phyloP scores from a whole-genome alignment of 35 echinoderm and acorn worm genomes.

The Amphiura filiformis region DNA sequence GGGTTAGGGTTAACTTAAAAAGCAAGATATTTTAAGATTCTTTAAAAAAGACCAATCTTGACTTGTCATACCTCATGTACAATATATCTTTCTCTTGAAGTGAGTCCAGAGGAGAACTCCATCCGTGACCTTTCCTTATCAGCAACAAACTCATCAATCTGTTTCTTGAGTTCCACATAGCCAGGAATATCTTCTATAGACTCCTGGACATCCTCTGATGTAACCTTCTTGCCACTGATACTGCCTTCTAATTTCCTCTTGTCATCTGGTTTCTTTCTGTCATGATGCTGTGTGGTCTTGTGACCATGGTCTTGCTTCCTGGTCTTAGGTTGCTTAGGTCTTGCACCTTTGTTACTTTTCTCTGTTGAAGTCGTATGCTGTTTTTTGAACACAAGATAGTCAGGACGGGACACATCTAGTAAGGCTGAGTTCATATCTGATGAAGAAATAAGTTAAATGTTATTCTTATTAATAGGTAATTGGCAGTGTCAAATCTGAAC shows the following conservation, averaged over 20 bases:
- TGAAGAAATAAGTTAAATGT: too few species aligned
- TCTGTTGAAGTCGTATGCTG: neutral
- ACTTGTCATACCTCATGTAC: conserved; percentile 75
- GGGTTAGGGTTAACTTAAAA: too few species aligned
- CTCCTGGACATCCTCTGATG: neutral
- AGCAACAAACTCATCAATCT: conserved; percentile 51
- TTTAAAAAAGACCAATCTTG: too few species aligned
- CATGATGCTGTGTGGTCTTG: neutral
- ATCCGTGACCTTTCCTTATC: conserved; percentile 26
- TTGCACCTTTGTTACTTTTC: conserved; percentile 7
- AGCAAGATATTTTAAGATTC: too few species aligned
- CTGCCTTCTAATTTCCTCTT: too few species aligned
- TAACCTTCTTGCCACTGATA: neutral
- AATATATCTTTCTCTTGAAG: conserved; percentile 70
- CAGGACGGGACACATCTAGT: conserved; percentile 18
- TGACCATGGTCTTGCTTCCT: neutral
- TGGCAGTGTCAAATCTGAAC: too few species aligned
- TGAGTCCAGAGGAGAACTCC: conserved; percentile 66
- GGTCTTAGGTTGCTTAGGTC: conserved; percentile 11
- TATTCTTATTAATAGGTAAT: too few species aligned
- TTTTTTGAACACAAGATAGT: conserved; percentile 45
- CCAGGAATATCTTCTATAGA: neutral
- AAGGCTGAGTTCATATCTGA: neutral
- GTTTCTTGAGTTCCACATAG: conserved; percentile 40
- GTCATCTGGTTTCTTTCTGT: neutral